Evolutionary conservation across 1,140 invertebrate species (phyloP).

Genomic region (Zaprionus camerounensis): DNA sequence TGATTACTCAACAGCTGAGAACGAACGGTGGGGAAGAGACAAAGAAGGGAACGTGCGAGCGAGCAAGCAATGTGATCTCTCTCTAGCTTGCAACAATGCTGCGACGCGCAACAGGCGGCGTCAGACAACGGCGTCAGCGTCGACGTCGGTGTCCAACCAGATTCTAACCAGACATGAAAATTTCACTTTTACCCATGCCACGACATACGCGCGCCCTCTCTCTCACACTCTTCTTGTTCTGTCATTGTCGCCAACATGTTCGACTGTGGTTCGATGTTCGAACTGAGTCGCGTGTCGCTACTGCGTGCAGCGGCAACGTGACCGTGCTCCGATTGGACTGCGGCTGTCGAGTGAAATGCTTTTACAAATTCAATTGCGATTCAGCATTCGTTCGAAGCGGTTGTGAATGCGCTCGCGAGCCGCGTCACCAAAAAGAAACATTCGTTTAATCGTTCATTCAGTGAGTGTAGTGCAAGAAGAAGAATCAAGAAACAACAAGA

Average conservation of each 20-base stretch:
- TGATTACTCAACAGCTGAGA: constrained; percentile 67
- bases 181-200: constrained; percentile 69
- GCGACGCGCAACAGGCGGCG: constrained; percentile 42
- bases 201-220: neutral
- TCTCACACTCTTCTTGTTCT: neutral
- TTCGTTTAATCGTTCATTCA: neutral
- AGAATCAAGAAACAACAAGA: neutral
- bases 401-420: constrained; percentile 64
- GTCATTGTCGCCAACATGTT: constrained; percentile 43
- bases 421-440: constrained; percentile 1
- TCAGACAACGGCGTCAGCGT: neutral
- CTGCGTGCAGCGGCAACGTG: constrained; percentile 73
- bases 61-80: constrained; percentile 68
- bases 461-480: constrained; percentile 2
- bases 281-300: constrained; percentile 67
- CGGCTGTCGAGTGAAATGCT: constrained; percentile 71
- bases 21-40: neutral
- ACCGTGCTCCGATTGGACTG: constrained; percentile 52
- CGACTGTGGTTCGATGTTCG: constrained; percentile 44
- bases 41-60: neutral
- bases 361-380: constrained; percentile 80
- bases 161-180: constrained; percentile 37
- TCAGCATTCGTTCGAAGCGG: constrained; percentile 73
- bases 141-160: constrained; percentile 14
- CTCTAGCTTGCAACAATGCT: constrained; percentile 44